Evolutionary conservation across 2,797 vertebrate genomes (phyloP).

Genomic region (Cygnus olor): DNA sequence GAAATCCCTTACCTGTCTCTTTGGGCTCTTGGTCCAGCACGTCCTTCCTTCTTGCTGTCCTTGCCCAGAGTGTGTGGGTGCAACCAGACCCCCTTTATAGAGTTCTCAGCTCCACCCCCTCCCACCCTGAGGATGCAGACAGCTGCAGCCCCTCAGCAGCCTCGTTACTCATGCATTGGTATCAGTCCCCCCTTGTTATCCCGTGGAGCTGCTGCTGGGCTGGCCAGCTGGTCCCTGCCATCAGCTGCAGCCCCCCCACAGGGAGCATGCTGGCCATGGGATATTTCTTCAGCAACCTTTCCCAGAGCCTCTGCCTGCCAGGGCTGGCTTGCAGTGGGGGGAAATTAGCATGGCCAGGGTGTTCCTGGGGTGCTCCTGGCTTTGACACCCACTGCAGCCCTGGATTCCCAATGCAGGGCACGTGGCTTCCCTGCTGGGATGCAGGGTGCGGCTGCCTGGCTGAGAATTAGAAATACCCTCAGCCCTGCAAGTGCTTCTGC

Average conservation of each 20-base stretch:
- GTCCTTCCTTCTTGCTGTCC: not conserved
- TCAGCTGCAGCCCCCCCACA: not conserved
- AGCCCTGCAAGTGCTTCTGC: not conserved
- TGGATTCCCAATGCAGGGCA: not conserved
- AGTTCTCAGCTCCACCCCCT: not conserved
- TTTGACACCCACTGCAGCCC: rapidly evolving
- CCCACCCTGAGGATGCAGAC: not conserved
- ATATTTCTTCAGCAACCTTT: not conserved
- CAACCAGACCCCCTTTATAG: not conserved
- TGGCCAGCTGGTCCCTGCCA: not conserved
- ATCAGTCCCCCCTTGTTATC: not conserved
- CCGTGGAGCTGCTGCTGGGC: not conserved
- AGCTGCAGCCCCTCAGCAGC: not conserved
- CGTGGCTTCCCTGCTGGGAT: not conserved
- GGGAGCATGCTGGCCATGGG: not conserved
- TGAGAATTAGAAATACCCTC: not conserved
- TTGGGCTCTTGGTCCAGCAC: not conserved
- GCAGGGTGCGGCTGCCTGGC: not conserved
- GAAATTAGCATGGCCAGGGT: too few relatives aligned
- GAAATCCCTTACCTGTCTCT: not conserved
- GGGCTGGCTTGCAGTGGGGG: not conserved
- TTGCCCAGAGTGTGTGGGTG: rapidly evolving
- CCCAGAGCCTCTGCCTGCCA: not conserved
- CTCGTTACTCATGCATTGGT: not conserved
- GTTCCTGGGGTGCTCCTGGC: not conserved